Base-by-base conservation (phyloP, 2,888 invertebrate genomes). In the Perizoma flavofasciatum region DNA sequence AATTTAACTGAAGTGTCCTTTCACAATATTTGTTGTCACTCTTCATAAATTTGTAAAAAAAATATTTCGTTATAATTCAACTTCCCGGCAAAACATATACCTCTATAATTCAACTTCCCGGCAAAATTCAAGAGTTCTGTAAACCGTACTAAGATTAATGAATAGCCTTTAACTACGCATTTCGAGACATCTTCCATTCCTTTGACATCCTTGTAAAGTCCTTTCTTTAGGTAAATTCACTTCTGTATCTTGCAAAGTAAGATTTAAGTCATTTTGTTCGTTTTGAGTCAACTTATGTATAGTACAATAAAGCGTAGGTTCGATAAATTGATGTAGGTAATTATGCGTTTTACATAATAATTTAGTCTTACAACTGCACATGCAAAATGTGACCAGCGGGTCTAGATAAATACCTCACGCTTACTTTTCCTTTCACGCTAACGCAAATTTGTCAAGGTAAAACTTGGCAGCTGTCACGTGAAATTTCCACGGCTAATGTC, bases 101-200 rank as follows among this genome's bases (percentile, higher is more conserved):
- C n/a, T n/a, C n/a, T n/a, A n/a, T n/a, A n/a, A n/a, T n/a, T 49
- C 45, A 56, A 56, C 45, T 56, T 50, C 39, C 10, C 39, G 34
- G 40, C 46, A 54, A 47, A 57, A 57, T 46, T 57, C 35, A 57
- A 47, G 41, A 57, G 50, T n/a, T 41, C 41, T 57, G 50, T 46
- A 50, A 51, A 51, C 40, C 46, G 35, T 51, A 47, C 56, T 35
- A 41, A 46, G 40, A 46, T 39, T 57, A 57, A 51, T 47, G 57
- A 51, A 51, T 22, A 51, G 32, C 50, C 11, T 43, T 43, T 43
- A 43, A 51, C 43, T 51, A 57, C 57, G 57, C 47, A 57, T 57
- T 57, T 50, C 46, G 47, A 51, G 41, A 51, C 49, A 56, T 49
- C 37, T 51, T 32, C 51, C 43, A 47, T 57, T 57, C 45, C 49